Conservation (phyloP, 2,888 invertebrate genomes). For the Papilio demoleus region DNA sequence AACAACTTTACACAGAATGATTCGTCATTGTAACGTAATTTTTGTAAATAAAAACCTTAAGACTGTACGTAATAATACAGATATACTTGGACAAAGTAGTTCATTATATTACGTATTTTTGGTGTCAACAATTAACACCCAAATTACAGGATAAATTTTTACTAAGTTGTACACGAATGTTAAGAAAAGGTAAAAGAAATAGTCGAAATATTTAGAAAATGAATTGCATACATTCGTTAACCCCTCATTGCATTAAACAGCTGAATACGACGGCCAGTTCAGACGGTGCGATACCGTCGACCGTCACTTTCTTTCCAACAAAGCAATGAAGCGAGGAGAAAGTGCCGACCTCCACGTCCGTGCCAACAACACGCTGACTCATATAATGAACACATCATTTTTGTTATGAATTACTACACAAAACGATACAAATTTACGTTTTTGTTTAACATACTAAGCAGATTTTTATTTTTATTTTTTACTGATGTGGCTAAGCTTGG, state of each 20-base stretch:
- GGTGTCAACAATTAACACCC: too few species aligned
- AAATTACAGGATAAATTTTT: too few species aligned
- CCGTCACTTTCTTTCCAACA: conserved; percentile 79
- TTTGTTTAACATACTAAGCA: not conserved
- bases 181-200: too few species aligned
- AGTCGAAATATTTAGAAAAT: conserved; percentile 1
- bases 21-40: conserved; percentile 6
- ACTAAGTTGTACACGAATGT: too few species aligned
- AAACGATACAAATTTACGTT: not conserved
- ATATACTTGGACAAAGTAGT: too few species aligned
- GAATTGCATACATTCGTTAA: conserved; percentile 2
- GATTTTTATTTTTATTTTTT: not conserved
- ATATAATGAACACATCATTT: conserved; percentile 52
- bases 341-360: conserved; percentile 79
- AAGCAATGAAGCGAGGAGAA: conserved; percentile 82
- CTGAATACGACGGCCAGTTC: conserved; percentile 20
- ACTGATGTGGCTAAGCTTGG: too few species aligned
- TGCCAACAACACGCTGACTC: conserved; percentile 75
- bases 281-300: conserved; percentile 67
- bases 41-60: not conserved
- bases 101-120: too few species aligned
- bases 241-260: conserved; percentile 14
- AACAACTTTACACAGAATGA: conserved; percentile 15
- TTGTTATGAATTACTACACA: conserved; percentile 39
- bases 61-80: too few species aligned